These are phyloP conservation scores for Maniola jurtina DNA, from an alignment of 1,140 invertebrate genomes.

Conservation along the genomic window DNA sequence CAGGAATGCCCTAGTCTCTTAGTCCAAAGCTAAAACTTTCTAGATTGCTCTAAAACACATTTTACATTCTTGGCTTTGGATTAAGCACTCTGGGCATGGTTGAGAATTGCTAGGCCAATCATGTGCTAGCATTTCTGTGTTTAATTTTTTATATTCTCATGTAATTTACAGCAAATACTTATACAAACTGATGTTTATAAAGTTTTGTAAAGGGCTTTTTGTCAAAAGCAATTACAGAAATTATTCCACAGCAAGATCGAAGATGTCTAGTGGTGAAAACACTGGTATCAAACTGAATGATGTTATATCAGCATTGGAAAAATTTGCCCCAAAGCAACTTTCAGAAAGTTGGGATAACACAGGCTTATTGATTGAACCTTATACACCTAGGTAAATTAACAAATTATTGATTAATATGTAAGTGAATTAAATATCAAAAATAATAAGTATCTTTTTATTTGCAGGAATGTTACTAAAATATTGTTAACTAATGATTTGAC, in stretches of 20 bases:
- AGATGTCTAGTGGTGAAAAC: conserved; percentile 50
- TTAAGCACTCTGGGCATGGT: too few species aligned
- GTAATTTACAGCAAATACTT: neutral
- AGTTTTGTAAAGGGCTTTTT: conserved; percentile 38
- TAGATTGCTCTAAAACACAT: too few species aligned
- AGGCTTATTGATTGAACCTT: conserved; percentile 92
- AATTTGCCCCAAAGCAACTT: conserved; percentile 84
- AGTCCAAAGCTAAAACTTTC: too few species aligned
- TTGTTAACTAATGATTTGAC: conserved; percentile 98
- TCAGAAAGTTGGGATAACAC: conserved; percentile 98
- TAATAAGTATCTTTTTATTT: conserved; percentile 11
- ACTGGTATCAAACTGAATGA: conserved; percentile 78
- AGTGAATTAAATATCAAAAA: neutral
- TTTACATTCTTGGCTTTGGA: too few species aligned
- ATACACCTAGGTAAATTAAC: conserved; percentile 70
- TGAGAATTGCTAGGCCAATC: neutral
- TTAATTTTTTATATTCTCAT: neutral
- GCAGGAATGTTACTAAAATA: conserved; percentile 81
- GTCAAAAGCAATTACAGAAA: conserved; percentile 34
- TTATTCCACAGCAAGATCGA: conserved; percentile 37
- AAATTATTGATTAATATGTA: neutral
- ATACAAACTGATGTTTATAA: conserved; percentile 53
- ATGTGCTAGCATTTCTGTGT: neutral
- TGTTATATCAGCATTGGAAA: conserved; percentile 83
- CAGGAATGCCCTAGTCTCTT: too few species aligned